Conservation (phyloP, 2,113 vertebrate species). For the Dendrocopos noguchii region DNA sequence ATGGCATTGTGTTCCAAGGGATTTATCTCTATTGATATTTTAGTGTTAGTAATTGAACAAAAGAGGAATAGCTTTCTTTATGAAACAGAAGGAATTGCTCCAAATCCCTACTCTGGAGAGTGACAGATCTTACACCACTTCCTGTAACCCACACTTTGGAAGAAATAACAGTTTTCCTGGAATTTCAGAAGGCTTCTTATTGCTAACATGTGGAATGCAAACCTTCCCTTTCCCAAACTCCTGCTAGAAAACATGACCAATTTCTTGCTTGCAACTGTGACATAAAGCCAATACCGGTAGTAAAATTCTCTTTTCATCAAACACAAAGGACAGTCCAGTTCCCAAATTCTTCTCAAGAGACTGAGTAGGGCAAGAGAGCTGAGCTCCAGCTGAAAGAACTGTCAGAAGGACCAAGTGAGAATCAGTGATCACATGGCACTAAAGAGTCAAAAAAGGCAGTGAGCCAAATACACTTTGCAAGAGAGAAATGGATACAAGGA, state of each 20-base stretch:
- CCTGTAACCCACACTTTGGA: background rate
- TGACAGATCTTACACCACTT: background rate
- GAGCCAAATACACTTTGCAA: background rate
- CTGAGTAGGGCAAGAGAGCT: background rate
- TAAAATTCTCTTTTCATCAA: background rate
- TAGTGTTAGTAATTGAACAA: background rate
- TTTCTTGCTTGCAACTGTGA: background rate
- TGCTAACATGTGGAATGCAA: background rate
- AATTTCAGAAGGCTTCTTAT: background rate
- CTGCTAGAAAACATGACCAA: accelerated
- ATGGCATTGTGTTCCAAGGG: background rate
- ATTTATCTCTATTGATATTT: background rate
- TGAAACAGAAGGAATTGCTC: background rate
- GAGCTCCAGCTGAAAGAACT: background rate
- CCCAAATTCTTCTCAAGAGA: background rate
- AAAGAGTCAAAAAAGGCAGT: background rate
- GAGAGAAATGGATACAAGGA: background rate
- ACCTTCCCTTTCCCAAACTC: background rate
- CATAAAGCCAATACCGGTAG: background rate
- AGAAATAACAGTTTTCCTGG: background rate
- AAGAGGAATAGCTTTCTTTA: background rate
- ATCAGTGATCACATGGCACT: background rate
- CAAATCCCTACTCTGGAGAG: background rate
- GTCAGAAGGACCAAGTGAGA: background rate
- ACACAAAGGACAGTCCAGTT: background rate